These are phyloP conservation scores for Rhingia rostrata DNA, from an alignment of 2,888 invertebrate species.

Conservation along the genomic window DNA sequence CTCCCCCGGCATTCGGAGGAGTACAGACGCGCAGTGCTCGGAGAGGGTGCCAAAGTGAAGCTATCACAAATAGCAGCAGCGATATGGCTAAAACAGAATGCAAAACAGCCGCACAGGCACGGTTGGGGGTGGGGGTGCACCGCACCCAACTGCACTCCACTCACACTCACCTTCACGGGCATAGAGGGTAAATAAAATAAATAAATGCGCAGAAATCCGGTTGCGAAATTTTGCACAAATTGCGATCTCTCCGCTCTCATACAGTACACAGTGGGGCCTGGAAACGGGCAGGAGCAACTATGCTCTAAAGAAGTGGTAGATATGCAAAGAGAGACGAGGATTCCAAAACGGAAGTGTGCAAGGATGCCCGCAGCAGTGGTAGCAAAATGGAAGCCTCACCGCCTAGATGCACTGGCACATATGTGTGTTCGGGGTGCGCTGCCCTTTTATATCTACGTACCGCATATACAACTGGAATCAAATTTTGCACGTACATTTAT, in stretches of 20 bases:
- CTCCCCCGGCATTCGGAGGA: slow-evolving; percentile 43
- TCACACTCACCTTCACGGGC: slow-evolving; percentile 33
- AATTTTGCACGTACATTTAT: slow-evolving; percentile 64
- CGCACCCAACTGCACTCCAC: slow-evolving; percentile 2
- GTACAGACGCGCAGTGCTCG: background rate
- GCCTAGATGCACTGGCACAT: slow-evolving; percentile 4
- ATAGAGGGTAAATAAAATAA: slow-evolving; percentile 63
- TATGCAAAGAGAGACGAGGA: slow-evolving; percentile 24
- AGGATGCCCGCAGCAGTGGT: slow-evolving; percentile 58
- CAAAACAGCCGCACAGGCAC: slow-evolving; percentile 11
- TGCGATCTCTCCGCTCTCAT: slow-evolving; percentile 6
- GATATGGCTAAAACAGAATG: slow-evolving; percentile 33
- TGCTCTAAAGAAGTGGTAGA: slow-evolving; percentile 36
- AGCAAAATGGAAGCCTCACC: slow-evolving; percentile 27
- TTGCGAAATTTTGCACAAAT: slow-evolving; percentile 69
- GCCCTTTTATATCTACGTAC: background rate
- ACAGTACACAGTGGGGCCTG: background rate
- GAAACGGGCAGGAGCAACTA: background rate
- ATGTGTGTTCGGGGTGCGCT: slow-evolving; percentile 4
- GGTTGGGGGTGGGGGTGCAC: background rate
- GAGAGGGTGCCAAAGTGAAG: slow-evolving; percentile 56
- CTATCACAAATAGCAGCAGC: slow-evolving; percentile 46
- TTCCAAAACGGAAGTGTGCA: slow-evolving; percentile 62
- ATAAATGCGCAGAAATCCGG: slow-evolving; percentile 72
- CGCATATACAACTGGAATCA: slow-evolving; percentile 35